Evolutionary conservation across 2,888 invertebrate genomes (phyloP).

Genomic region (Campoletis raptor): DNA sequence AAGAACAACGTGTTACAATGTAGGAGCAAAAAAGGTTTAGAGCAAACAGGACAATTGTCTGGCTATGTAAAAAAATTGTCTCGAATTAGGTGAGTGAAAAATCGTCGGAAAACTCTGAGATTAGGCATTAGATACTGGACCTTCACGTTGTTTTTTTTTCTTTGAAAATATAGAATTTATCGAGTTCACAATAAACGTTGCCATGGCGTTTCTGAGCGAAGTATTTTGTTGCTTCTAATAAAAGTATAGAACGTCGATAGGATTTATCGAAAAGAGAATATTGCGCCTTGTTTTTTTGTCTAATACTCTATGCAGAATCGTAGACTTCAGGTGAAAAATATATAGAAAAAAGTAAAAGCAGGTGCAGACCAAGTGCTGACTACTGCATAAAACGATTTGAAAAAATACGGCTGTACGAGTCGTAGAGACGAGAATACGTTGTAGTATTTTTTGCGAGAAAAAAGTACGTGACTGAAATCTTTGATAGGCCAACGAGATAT

Average conservation of each 20-base stretch:
- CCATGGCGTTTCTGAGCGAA: neutral
- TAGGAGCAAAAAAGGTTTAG: neutral
- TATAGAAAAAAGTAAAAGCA: slow-evolving; percentile 18
- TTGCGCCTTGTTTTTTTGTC: slow-evolving; percentile 6
- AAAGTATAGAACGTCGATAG: slow-evolving; percentile 36
- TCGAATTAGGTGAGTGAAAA: neutral
- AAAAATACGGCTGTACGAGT: slow-evolving; percentile 51
- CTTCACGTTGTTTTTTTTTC: neutral
- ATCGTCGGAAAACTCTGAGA: neutral
- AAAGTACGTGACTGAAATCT: slow-evolving; percentile 66
- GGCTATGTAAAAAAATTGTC: neutral
- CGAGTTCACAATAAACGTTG: neutral
- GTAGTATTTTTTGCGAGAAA: slow-evolving; percentile 46
- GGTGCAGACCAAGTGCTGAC: slow-evolving; percentile 38
- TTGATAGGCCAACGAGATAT: slow-evolving; percentile 51
- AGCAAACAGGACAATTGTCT: neutral
- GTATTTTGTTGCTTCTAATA: neutral
- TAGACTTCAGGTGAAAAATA: neutral
- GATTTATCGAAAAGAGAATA: neutral
- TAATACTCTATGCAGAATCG: neutral
- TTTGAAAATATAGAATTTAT: neutral
- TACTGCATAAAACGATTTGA: slow-evolving; percentile 57
- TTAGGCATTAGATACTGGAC: neutral
- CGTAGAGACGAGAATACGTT: slow-evolving; percentile 39
- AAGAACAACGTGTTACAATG: neutral